phyloP scores from a whole-genome alignment of 1,140 invertebrate species.

The Scaptodrosophila lebanonensis region DNA sequence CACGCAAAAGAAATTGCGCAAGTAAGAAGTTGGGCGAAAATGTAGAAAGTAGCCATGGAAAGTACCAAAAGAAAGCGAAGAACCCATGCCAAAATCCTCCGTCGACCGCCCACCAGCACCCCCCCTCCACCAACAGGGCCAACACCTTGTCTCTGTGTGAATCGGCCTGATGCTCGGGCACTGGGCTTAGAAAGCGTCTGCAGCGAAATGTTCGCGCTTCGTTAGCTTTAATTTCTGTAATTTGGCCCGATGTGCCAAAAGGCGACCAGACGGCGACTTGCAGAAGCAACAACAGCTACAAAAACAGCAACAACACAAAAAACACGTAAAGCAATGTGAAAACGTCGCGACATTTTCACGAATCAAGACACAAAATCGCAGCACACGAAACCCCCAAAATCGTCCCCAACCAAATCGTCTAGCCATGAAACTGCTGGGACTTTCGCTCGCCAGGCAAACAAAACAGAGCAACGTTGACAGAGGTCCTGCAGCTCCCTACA shows the following conservation, averaged over 20 bases:
- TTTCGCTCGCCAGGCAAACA: conserved; percentile 38
- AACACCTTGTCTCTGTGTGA: conserved; percentile 18
- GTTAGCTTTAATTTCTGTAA: conserved; percentile 61
- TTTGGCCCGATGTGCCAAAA: conserved; percentile 45
- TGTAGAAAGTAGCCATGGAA: conserved; percentile 34
- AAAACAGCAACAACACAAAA: conserved; percentile 23
- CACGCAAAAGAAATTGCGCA: conserved; percentile 27
- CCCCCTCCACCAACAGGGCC: not conserved
- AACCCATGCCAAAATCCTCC: no score
- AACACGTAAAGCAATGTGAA: conserved; percentile 15
- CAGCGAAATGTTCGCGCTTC: conserved; percentile 59
- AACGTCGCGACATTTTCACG: conserved; percentile 51
- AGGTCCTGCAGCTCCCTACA: not conserved
- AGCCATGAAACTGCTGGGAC: conserved; percentile 24
- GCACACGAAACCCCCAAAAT: not conserved
- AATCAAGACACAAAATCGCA: conserved; percentile 35
- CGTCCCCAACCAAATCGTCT: not conserved
- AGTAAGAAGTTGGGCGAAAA: conserved; percentile 31
- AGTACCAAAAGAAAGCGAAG: not conserved
- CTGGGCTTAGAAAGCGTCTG: no score
- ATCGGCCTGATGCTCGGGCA: no score
- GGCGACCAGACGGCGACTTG: conserved; percentile 13
- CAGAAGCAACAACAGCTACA: conserved; percentile 16
- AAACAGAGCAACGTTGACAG: not conserved
- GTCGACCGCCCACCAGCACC: conserved; percentile 8